Percentiles rank a stretch among this genome's conserved stretches.
These are phyloP conservation scores for Corvus moneduloides DNA, from an alignment of 2,113 vertebrate genomes.

Conservation along the genomic window DNA sequence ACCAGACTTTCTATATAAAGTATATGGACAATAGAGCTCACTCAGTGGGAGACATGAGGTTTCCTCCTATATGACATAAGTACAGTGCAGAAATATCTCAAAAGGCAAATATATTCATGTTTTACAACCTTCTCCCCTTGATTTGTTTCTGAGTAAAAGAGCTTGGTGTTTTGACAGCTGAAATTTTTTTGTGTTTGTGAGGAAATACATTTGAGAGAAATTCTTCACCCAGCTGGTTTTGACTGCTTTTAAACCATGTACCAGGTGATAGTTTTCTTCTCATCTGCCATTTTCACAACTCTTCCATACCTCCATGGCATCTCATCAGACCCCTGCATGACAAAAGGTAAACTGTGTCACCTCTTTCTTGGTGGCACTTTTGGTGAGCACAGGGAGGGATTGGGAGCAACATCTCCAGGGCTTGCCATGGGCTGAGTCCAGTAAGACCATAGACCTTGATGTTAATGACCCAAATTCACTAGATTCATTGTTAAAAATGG, in stretches of 20 bases:
- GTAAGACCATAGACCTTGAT: background rate
- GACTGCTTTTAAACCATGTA: background rate
- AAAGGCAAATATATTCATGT: background rate
- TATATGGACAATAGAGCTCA: background rate
- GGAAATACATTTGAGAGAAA: conserved; percentile 1
- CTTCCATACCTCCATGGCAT: background rate
- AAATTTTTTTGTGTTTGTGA: background rate
- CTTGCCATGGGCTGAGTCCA: background rate
- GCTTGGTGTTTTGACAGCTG: conserved; percentile 49
- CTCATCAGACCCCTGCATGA: background rate
- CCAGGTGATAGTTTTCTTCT: background rate
- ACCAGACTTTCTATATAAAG: background rate
- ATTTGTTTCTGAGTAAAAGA: conserved; percentile 44
- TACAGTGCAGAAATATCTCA: conserved; percentile 9
- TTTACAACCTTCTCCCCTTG: conserved; percentile 10
- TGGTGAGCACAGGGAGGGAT: background rate
- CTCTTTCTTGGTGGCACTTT: background rate
- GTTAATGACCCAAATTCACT: background rate
- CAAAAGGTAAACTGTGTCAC: background rate
- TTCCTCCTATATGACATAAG: background rate
- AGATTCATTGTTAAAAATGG: background rate
- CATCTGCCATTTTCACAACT: background rate
- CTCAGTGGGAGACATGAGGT: background rate
- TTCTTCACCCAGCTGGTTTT: background rate
- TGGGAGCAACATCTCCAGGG: background rate